Base-by-base conservation (phyloP, 2,113 vertebrate species). In the Hypomesus transpacificus region DNA sequence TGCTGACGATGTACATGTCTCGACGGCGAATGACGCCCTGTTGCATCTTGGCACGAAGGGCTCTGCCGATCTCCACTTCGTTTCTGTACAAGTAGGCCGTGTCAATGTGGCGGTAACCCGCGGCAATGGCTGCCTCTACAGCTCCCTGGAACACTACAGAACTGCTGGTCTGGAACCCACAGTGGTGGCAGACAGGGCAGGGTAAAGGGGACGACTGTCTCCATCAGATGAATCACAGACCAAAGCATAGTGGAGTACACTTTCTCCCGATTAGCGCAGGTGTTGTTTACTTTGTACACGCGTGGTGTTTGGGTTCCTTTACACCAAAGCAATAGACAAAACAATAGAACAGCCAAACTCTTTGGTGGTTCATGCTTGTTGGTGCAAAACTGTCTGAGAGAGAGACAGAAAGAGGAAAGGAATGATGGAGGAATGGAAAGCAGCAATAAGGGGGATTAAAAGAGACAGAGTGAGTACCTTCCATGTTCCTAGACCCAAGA, bases 41-140 rank as follows among this genome's bases (percentile, higher is more conserved):
- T 63, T 84, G 65, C 31, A 88, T 91, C 80, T 86, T 92, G 75
- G 87, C 81, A 14, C n/a, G 60, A 60, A 93, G 75, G 7, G 92
- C 92, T 4, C 82, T 86, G 0, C 92, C 91, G 0, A 93, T 62
- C 2, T 90, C 86, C 52, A 59, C 79, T 71, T 93, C 91, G 5
- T 90, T 92, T 0, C 26, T 0, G 79, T 93, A 92, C 70, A 52
- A 1, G 85, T 76, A 82, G 4, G 92, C 92, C 0, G 90, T 89
- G 71, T 93, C 92, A 8, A 93, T 83, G 76, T 92, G 92, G 21
- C 91, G 90, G 75, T 89, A 93, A 4, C 92, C 92, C 0, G 91
- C 91, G 0, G 92, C 90, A 0, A 93, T 91, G 64, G 90, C 92
- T 0, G 90, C 63, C 67, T 92, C 91, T 17, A 86, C 87, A 0